Evolutionary conservation across 2,113 vertebrate genomes (phyloP).

Genomic region (Hepsetus odoe): DNA sequence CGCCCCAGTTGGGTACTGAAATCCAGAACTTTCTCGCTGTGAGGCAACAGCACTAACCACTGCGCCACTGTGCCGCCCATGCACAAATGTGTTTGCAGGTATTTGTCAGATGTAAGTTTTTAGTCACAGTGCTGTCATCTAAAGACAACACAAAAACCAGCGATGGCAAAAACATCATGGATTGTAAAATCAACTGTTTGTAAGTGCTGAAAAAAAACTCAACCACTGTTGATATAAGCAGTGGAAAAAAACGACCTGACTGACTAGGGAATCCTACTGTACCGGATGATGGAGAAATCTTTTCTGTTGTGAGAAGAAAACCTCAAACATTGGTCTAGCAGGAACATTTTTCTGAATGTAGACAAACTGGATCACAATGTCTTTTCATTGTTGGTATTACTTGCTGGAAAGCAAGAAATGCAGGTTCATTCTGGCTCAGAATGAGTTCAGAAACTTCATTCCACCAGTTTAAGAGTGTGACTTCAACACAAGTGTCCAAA

Average conservation of each 20-base stretch:
- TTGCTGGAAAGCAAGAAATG: background rate
- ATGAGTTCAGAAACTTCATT: no score
- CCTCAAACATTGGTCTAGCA: slow-evolving; percentile 4
- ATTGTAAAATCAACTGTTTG: slow-evolving; percentile 5
- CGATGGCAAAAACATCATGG: background rate
- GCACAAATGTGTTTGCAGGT: background rate
- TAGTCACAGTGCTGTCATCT: background rate
- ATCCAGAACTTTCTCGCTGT: no score
- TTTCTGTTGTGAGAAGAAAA: background rate
- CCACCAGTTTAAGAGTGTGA: no score
- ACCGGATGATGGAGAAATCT: background rate
- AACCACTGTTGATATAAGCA: background rate
- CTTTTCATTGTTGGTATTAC: background rate
- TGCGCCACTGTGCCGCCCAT: no score
- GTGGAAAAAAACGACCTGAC: background rate
- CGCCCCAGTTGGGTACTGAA: no score
- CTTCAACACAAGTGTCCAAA: no score
- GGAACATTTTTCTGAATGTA: slow-evolving; percentile 3
- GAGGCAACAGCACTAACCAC: no score
- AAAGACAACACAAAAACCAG: background rate
- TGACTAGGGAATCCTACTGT: slow-evolving; percentile 17
- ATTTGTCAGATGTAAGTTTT: background rate
- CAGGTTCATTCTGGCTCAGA: background rate
- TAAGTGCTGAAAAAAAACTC: background rate
- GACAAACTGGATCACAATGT: background rate